Evolutionary conservation across 2,113 vertebrate genomes (phyloP), one percentile per base, ranked within the genome.

Genomic region (Formicarius rufipectus): DNA sequence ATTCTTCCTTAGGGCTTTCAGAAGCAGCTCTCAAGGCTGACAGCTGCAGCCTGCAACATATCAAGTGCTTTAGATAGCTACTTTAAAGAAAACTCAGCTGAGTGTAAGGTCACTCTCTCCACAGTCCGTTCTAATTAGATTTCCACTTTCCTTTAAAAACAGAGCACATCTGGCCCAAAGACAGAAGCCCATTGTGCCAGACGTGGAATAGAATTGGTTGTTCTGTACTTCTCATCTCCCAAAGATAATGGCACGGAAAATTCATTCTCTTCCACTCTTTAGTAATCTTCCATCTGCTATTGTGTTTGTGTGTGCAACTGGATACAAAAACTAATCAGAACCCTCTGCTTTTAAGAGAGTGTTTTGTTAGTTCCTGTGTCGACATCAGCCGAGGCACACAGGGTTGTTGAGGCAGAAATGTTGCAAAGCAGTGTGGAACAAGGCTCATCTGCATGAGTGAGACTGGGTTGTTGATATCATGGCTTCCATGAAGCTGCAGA

Each of bases 241-340:
- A 76, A 71, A 92, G 76, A 96, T 82, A 96, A 95, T 96, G 84
- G 66, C 69, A 44, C 56, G 72, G 92, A 81, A 95, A 97, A 91
- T 81, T 92, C 52, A 59, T 89, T 96, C 59, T 73, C 55, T 94
- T 91, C 45, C 53, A 37, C 64, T 95, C 49, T 93, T 95, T 79
- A 40, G 53, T 96, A 88, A 88, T 84, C 75, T 91, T 93, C 89
- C 90, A 94, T 91, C 94, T 95, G 72, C 89, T 96, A 76, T 4
- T 92, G 45, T 63, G 52, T 78, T 84, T 82, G 42, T 62, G 52
- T 95, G 53, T 78, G 78, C 71, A 72, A 64, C 52, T 81, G 49
- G 64, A 88, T 94, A 56, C 91, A 95, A 92, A 89, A 95, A 56
- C 84, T 97, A 91, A 83, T 91, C 63, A 81, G 88, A 96, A 79